These are phyloP conservation scores for Acomys russatus DNA, from an alignment of 2,797 vertebrate genomes.

Conservation along the genomic window DNA sequence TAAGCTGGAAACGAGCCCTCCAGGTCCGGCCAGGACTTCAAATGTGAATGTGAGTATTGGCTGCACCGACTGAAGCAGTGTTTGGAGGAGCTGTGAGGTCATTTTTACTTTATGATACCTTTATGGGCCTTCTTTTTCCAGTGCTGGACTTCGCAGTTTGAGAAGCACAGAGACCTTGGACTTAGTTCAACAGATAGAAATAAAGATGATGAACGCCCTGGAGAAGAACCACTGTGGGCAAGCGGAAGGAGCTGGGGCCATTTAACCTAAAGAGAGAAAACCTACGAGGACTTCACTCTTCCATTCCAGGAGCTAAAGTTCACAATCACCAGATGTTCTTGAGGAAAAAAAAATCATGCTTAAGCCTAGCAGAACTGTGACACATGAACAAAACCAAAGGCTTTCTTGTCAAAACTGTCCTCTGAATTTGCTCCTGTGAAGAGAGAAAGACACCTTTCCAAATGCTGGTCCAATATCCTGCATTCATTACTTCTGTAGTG, in stretches of 20 bases:
- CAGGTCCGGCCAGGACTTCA: conserved; percentile 19
- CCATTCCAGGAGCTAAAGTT: not conserved
- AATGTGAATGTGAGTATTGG: not conserved
- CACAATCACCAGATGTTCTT: not conserved
- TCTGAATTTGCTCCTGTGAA: not conserved
- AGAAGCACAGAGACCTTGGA: conserved; percentile 61
- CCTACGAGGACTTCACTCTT: conserved; percentile 22
- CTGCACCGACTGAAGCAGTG: not conserved
- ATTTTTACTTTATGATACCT: conserved; percentile 65
- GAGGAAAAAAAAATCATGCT: not conserved
- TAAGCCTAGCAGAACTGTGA: not conserved
- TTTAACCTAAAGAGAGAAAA: conserved; percentile 51
- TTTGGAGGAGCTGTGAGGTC: conserved; percentile 42
- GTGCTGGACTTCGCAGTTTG: conserved; percentile 20
- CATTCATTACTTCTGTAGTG: not conserved
- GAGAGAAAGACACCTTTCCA: not conserved
- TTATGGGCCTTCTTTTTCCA: conserved; percentile 64
- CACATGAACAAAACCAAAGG: not conserved
- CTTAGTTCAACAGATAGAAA: conserved; percentile 75
- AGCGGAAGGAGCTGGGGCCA: conserved; percentile 43
- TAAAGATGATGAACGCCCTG: conserved; percentile 75
- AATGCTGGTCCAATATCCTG: not conserved
- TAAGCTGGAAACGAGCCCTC: not conserved
- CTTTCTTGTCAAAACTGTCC: not conserved
- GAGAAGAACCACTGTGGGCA: conserved; percentile 57